Conservation (phyloP, 2,113 vertebrate genomes). For the Podilymbus podiceps region DNA sequence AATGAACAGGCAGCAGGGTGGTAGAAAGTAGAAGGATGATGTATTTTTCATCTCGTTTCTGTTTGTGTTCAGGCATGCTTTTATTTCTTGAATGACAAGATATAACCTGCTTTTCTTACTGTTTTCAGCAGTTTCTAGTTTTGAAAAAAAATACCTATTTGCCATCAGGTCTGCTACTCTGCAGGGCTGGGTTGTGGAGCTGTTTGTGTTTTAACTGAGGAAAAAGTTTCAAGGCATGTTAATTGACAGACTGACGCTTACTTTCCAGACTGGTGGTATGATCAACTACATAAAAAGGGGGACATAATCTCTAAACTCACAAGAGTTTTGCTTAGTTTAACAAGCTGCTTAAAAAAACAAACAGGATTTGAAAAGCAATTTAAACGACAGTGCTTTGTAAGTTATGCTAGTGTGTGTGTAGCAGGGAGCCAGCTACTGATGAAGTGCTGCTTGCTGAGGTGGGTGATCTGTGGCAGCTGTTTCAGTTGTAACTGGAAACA, state of each 20-base stretch:
- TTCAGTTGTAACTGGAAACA: not conserved
- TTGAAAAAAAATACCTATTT: not conserved
- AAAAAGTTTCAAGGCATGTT: not conserved
- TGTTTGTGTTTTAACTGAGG: not conserved
- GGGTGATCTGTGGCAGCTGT: not conserved
- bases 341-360: not conserved
- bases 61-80: not conserved
- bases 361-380: not conserved
- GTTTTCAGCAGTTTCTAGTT: not conserved
- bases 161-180: not conserved
- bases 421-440: not conserved
- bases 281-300: not conserved
- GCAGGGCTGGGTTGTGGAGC: not conserved
- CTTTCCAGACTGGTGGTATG: not conserved
- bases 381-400: not conserved
- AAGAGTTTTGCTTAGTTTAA: not conserved
- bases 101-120: not conserved
- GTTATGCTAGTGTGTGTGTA: not conserved
- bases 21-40: not conserved
- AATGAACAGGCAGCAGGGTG: not conserved
- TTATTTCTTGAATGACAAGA: not conserved
- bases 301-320: not conserved
- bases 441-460: not conserved
- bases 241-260: not conserved
- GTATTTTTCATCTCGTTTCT: not conserved